Evolutionary conservation across 2,888 invertebrate genomes (phyloP), one percentile per base, ranked within the genome.

Genomic region (Diaphora mendica): DNA sequence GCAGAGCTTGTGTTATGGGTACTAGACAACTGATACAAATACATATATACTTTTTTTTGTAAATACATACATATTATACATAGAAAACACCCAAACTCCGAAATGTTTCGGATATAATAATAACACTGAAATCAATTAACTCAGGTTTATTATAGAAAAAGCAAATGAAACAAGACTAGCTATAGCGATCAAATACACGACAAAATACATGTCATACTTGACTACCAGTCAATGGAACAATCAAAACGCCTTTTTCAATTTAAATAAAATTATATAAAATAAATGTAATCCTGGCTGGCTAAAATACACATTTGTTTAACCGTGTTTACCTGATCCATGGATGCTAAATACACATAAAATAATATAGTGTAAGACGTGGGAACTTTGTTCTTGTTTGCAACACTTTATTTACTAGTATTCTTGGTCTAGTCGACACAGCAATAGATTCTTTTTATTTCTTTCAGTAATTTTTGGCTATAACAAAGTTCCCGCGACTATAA

Each of bases 261-360:
- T 39, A 39, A 30, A 35, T 33, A 33, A 8, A 30, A 44, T 44
- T n/a, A 44, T 9, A 44, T 17, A 55, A 39, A 51, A 30, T 20
- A 64, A n/a, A 44, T 59, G 59, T 64, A 33, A 8, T 83, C 83
- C 82, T 66, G 70, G 83, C 79, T 74, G 77, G 84, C 84, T 86
- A 80, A 78, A 80, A 64, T 51, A 79, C 76, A 85, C 68, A 72
- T 64, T 65, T 15, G 17, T 59, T 72, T 23, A 70, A 51, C 42
- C n/a, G 65, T 75, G 42, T 51, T 86, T 88, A 89, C 89, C 88
- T 85, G 77, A 68, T 88, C 87, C 87, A 79, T 17, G 85, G 72
- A 71, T 72, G 88, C 88, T 76, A 79, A 64, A 67, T 66, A 42
- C 59, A 70, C 55, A 73, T 30, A 73, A n/a, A 73, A 39, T 62